Evolutionary conservation across 2,888 invertebrate species (phyloP).

Genomic region (Tenthredo notha): DNA sequence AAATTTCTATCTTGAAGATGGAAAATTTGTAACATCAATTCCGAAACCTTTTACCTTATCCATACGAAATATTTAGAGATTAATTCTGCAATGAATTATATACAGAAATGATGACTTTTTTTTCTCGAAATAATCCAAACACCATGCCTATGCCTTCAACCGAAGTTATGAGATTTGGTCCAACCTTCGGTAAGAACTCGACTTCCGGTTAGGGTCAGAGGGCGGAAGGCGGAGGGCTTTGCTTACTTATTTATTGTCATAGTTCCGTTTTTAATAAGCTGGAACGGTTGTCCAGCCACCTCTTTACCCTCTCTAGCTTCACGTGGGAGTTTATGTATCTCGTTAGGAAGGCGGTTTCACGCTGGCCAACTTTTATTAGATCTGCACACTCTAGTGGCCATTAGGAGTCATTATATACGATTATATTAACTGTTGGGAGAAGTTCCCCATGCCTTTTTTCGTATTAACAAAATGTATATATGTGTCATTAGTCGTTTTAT

Average conservation of each 20-base stretch:
- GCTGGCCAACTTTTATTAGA: conserved; percentile 76
- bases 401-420: conserved; percentile 44
- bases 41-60: neutral
- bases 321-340: conserved; percentile 55
- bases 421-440: conserved; percentile 43
- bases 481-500: neutral
- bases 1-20: neutral
- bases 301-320: conserved; percentile 50
- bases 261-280: conserved; percentile 74
- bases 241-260: conserved; percentile 70
- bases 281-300: conserved; percentile 59
- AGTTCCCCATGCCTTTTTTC: neutral
- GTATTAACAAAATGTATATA: neutral
- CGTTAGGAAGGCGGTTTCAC: conserved; percentile 60
- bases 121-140: neutral
- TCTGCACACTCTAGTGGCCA: conserved; percentile 43
- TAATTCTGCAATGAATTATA: no score
- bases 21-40: neutral
- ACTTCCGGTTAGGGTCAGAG: neutral
- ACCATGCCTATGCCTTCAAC: neutral
- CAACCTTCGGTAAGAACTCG: neutral
- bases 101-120: no score
- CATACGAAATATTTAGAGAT: neutral
- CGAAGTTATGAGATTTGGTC: neutral
- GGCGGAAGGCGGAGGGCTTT: neutral